Conservation (phyloP, 2,797 vertebrate species). For the Ambastaia sidthimunki region DNA sequence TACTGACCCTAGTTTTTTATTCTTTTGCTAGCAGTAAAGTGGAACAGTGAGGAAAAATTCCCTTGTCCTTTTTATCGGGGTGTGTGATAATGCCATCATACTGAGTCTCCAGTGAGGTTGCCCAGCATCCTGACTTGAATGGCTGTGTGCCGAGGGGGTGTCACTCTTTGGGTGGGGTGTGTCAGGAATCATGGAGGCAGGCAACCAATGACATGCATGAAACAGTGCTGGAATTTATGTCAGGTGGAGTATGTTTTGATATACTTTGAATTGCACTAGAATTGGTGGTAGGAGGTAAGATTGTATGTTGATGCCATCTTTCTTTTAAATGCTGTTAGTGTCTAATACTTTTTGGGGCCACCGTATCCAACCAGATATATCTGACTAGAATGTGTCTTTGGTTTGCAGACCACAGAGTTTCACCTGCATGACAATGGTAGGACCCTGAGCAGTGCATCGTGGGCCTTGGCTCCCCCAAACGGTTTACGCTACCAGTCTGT, state of each 20-base stretch:
- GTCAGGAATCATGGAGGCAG: slow-evolving; percentile 69
- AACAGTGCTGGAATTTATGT: slow-evolving; percentile 65
- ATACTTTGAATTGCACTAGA: not conserved
- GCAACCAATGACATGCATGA: slow-evolving; percentile 64
- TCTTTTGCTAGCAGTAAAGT: not conserved
- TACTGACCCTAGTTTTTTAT: not conserved
- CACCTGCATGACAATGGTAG: slow-evolving; percentile 60
- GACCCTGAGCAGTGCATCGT: slow-evolving; percentile 74
- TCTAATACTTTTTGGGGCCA: not conserved
- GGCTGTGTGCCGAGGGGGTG: slow-evolving; percentile 78
- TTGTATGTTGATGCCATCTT: no score
- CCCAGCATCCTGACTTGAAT: slow-evolving; percentile 72
- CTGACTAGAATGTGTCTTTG: not conserved
- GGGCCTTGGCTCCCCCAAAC: slow-evolving; percentile 74
- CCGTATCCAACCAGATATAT: not conserved
- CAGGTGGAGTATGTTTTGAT: slow-evolving; percentile 67
- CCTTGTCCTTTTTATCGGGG: slow-evolving; percentile 26
- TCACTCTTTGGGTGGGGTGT: slow-evolving; percentile 76
- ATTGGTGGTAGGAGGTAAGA: not conserved
- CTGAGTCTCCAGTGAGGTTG: slow-evolving; percentile 54
- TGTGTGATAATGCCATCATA: slow-evolving; percentile 61
- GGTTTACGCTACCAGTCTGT: slow-evolving; percentile 70
- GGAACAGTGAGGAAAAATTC: slow-evolving; percentile 13
- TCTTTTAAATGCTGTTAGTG: no score
- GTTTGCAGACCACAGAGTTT: slow-evolving; percentile 64